A percentile compares a stretch with the other conserved stretches of the same genome.
phyloP scores from a whole-genome alignment of 2,888 invertebrate genomes.

The Callyntrura guangdongensis region DNA sequence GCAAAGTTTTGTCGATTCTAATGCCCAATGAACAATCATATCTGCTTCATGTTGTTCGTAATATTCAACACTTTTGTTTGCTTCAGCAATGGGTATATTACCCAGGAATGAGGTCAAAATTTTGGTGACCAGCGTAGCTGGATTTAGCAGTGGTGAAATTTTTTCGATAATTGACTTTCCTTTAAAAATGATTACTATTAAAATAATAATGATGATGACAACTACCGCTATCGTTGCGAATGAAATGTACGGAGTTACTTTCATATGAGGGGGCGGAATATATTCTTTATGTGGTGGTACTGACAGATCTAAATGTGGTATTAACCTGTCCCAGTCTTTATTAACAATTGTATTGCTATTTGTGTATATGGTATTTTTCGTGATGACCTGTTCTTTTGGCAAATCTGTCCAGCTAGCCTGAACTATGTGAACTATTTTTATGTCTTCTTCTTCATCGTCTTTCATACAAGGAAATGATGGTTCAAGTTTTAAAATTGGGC shows the following conservation, averaged over 20 bases:
- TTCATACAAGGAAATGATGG: not conserved
- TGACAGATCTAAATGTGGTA: not conserved
- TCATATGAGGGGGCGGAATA: not conserved
- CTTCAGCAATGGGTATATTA: too few species aligned
- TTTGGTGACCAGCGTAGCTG: not conserved
- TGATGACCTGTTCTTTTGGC: not conserved
- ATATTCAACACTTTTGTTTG: too few species aligned
- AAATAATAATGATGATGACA: constrained; percentile 2
- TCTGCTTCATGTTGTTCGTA: too few species aligned
- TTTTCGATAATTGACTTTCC: not conserved
- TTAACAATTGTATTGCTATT: not conserved
- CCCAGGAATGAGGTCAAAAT: too few species aligned
- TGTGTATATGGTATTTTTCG: not conserved
- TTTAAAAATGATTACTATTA: not conserved
- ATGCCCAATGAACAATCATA: not conserved
- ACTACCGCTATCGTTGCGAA: not conserved
- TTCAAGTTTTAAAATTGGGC: not conserved
- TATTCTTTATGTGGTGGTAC: not conserved
- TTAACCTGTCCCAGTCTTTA: not conserved
- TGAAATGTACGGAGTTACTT: not conserved
- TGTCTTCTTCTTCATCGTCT: not conserved
- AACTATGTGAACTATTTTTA: not conserved
- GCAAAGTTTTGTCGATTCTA: not conserved
- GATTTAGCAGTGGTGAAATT: not conserved
- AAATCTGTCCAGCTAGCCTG: not conserved